Conservation (phyloP, 1,140 invertebrate species). For the Bombus sibiricus region DNA sequence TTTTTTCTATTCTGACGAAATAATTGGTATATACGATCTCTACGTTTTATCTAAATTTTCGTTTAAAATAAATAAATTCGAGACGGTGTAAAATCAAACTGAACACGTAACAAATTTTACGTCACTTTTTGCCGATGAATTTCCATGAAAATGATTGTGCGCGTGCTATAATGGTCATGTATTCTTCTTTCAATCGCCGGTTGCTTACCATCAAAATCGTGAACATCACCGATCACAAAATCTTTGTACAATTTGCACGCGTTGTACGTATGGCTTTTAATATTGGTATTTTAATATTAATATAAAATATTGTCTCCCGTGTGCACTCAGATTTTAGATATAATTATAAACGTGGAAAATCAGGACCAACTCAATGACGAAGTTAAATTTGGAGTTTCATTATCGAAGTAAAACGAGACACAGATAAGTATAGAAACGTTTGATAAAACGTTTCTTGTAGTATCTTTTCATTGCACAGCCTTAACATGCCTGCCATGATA, state of each 20-base stretch:
- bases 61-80: no score
- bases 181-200: neutral
- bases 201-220: constrained; percentile 14
- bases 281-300: no score
- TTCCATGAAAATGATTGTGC: neutral
- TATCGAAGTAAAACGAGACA: neutral
- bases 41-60: no score
- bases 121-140: no score
- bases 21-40: no score
- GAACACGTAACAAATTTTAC: no score
- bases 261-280: neutral
- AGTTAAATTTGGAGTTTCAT: neutral
- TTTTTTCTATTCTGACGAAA: no score
- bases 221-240: constrained; percentile 26
- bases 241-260: constrained; percentile 30
- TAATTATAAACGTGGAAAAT: constrained; percentile 36
- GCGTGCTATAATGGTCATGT: neutral
- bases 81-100: neutral
- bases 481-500: neutral
- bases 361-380: constrained; percentile 5
- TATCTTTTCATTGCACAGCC: neutral
- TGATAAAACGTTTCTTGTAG: neutral
- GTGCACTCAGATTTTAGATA: constrained; percentile 24
- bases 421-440: neutral
- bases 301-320: neutral